phyloP scores from a whole-genome alignment of 2,888 invertebrate species.

The Lathronympha strigana region DNA sequence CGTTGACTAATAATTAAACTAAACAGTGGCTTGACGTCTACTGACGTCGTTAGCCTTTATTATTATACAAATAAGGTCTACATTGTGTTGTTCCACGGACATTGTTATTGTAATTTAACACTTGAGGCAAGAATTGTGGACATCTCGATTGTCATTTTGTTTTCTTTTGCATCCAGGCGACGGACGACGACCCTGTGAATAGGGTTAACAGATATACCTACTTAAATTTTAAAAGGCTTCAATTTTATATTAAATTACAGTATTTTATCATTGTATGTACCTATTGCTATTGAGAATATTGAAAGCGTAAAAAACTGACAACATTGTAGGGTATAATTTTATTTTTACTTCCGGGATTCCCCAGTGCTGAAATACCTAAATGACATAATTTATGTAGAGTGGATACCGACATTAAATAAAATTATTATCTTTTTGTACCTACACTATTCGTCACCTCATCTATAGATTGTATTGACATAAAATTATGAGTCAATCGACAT shows the following conservation, averaged over 20 bases:
- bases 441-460: too few species aligned
- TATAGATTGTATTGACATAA: too few species aligned
- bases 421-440: too few species aligned
- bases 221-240: neutral
- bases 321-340: too few species aligned
- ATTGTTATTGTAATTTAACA: constrained; percentile 80
- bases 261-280: neutral
- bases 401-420: too few species aligned
- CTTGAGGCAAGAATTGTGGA: constrained; percentile 66
- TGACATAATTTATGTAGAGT: too few species aligned
- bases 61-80: constrained; percentile 53
- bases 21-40: constrained; percentile 51
- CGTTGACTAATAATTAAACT: constrained; percentile 70
- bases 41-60: constrained; percentile 53
- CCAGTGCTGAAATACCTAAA: too few species aligned
- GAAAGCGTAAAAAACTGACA: too few species aligned
- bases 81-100: constrained; percentile 43
- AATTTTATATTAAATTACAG: neutral
- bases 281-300: neutral
- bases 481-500: too few species aligned
- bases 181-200: constrained; percentile 71
- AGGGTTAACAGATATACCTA: constrained; percentile 60
- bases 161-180: constrained; percentile 75
- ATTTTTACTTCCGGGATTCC: too few species aligned
- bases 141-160: constrained; percentile 79